Percentiles rank a stretch among this genome's conserved stretches.
phyloP scores from a whole-genome alignment of 2,888 invertebrate species.

The Dione vanillae region DNA sequence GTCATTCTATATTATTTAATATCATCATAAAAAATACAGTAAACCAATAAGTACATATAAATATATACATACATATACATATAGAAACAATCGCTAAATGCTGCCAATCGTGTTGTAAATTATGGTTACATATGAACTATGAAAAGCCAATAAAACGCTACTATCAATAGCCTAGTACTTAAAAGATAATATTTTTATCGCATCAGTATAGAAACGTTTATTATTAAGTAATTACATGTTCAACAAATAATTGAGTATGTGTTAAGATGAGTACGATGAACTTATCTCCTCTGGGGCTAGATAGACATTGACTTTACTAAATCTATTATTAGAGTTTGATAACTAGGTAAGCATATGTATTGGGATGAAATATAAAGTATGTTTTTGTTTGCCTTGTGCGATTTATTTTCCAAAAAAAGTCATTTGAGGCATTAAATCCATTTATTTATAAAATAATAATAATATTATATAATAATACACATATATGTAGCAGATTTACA shows the following conservation, averaged over 20 bases:
- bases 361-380: too few species aligned
- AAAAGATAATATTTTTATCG: slow-evolving; percentile 8
- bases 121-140: neutral
- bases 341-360: too few species aligned
- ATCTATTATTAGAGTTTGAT: neutral
- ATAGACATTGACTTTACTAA: neutral
- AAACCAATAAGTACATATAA: neutral
- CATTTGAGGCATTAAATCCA: too few species aligned
- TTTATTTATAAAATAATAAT: too few species aligned
- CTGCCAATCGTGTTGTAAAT: neutral
- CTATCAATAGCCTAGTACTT: slow-evolving; percentile 2
- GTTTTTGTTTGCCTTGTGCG: too few species aligned
- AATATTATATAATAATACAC: neutral
- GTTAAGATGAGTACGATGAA: neutral
- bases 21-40: neutral
- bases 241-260: neutral
- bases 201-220: neutral
- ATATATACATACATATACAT: neutral
- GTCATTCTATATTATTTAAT: neutral
- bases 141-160: neutral
- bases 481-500: neutral
- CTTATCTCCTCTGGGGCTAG: neutral
- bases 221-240: slow-evolving; percentile 5
- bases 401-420: too few species aligned
- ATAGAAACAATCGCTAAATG: neutral